Base-by-base conservation (phyloP, 2,113 vertebrate species). In the Engystomops pustulosus region DNA sequence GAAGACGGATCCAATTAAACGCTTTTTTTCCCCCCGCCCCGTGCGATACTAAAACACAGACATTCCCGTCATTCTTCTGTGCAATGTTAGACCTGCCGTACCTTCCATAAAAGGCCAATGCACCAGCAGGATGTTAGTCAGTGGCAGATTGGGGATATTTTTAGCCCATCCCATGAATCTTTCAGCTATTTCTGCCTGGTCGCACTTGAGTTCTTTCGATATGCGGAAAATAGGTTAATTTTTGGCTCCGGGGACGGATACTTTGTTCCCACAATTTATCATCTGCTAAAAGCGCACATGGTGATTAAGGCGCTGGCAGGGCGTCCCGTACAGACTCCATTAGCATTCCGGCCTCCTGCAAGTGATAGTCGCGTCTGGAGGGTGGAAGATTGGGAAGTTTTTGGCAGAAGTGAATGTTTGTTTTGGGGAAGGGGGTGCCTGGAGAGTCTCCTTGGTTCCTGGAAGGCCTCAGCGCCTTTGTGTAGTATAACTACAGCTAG, bases 41-140 rank as follows among this genome's bases (percentile, higher is more conserved):
- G 70, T 70, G 55, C 68, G 74, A 89, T 82, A 79, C 67, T 36
- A 69, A 87, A 89, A 87, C 86, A 70, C 71, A 85, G 85, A 85
- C 86, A 91, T 93, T 92, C 91, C 85, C 74, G 11, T 79, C 88
- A 91, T 92, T 90, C 89, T 86, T 60, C 49, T 71, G 79, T 25
- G 65, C 45, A 62, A 44, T 58, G 70, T 36, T 68, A 60, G 79
- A 79, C 79, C 55, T 75, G 87, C 84, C 80, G 78, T 86, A 85
- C 86, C 76, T 85, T 83, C 88, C 88, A 88, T 91, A 90, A 87
- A 91, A 89, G 89, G 89, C 68, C 2, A 86, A 76, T 89, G 60
- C 86, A 90, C 88, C 72, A 83, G 87, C 86, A 75, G 71, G 83
- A 87, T 84, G 65, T 87, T 87, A 67, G 86, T 89, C 86, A 85